Percentiles rank a stretch among this genome's conserved stretches.
Conservation (phyloP, 2,888 invertebrate genomes). For the Meta bourneti region DNA sequence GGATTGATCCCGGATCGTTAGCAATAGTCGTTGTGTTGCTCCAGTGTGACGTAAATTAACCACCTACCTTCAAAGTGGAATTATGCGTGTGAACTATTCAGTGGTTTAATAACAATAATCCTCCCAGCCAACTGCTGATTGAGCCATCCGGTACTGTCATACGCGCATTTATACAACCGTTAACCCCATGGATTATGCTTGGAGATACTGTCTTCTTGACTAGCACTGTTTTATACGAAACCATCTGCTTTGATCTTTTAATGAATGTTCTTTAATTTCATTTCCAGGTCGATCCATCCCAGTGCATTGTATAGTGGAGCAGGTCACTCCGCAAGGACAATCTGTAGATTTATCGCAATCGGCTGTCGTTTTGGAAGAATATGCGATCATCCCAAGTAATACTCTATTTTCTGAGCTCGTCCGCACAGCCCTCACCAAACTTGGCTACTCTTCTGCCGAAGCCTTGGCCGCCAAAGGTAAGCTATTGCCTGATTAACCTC, state of each 20-base stretch:
- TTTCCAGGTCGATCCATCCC: slow-evolving; percentile 90
- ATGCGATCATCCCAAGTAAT: slow-evolving; percentile 95
- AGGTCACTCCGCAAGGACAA: slow-evolving; percentile 79
- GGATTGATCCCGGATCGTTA: too few species aligned
- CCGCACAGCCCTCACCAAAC: slow-evolving; percentile 92
- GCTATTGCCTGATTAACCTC: neutral
- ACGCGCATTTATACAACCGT: too few species aligned
- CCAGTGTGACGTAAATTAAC: too few species aligned
- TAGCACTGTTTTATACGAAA: neutral
- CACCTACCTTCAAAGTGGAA: too few species aligned
- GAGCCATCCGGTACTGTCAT: too few species aligned
- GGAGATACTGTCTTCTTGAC: neutral
- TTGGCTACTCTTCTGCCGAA: slow-evolving; percentile 89
- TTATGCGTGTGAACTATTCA: too few species aligned
- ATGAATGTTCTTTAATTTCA: neutral
- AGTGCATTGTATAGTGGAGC: slow-evolving; percentile 97
- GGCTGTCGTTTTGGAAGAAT: slow-evolving; percentile 92
- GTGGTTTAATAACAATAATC: too few species aligned
- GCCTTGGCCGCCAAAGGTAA: slow-evolving; percentile 82
- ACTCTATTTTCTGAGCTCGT: slow-evolving; percentile 95
- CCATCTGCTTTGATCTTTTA: neutral
- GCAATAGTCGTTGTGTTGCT: too few species aligned
- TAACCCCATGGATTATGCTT: too few species aligned
- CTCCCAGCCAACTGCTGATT: too few species aligned
- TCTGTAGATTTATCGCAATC: slow-evolving; percentile 59